phyloP scores from a whole-genome alignment of 2,888 invertebrate genomes.

The Prenolepis imparis region DNA sequence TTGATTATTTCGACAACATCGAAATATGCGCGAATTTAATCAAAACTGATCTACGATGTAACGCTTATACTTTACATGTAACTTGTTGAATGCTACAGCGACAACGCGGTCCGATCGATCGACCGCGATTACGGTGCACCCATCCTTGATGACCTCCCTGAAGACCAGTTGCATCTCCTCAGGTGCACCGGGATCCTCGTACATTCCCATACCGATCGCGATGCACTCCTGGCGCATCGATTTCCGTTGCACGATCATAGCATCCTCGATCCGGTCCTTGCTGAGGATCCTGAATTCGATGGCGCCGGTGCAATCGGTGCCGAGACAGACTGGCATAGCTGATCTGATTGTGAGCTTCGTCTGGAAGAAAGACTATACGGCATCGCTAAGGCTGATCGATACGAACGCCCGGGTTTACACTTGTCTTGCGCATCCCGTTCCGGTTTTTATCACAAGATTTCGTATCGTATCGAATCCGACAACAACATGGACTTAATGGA shows the following conservation, averaged over 20 bases:
- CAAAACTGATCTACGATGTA: not conserved
- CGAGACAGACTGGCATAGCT: constrained; percentile 62
- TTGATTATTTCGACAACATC: no score
- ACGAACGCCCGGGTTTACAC: constrained; percentile 32
- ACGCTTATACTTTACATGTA: constrained; percentile 87
- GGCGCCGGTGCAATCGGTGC: constrained; percentile 62
- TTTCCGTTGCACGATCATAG: constrained; percentile 72
- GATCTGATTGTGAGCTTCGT: not conserved
- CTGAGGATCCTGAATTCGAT: constrained; percentile 76
- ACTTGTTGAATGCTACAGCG: constrained; percentile 90
- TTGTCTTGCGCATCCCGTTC: constrained; percentile 38
- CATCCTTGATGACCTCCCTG: constrained; percentile 86
- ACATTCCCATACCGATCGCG: constrained; percentile 79
- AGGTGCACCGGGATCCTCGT: constrained; percentile 77
- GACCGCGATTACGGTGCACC: constrained; percentile 89
- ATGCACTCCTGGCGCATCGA: constrained; percentile 79
- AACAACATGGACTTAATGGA: not conserved
- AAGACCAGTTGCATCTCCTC: constrained; percentile 77
- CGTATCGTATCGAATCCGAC: not conserved
- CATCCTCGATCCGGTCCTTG: constrained; percentile 74
- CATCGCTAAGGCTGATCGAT: constrained; percentile 34
- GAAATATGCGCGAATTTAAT: no score
- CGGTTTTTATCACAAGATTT: not conserved
- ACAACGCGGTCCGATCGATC: constrained; percentile 88
- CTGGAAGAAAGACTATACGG: constrained; percentile 22